phyloP scores from a whole-genome alignment of 1,140 invertebrate species.

The Nymphalis io region DNA sequence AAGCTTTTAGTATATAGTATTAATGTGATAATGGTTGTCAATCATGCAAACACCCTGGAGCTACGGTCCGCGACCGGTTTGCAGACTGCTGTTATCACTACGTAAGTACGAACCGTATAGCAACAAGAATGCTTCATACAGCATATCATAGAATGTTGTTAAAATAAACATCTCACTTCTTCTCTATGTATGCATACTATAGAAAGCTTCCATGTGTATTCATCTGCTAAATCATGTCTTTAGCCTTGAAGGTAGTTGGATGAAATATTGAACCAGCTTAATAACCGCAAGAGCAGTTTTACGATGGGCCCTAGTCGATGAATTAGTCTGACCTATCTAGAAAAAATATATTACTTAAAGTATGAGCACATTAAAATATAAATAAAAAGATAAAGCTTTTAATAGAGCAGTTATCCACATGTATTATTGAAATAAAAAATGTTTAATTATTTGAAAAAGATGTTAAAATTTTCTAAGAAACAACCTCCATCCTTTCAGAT shows the following conservation, averaged over 20 bases:
- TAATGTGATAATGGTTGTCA: constrained; percentile 80
- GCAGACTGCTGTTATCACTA: constrained; percentile 67
- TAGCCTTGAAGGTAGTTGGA: constrained; percentile 21
- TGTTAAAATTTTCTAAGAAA: not conserved
- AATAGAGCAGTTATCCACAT: no score
- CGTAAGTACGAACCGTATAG: constrained; percentile 76
- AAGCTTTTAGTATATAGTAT: constrained; percentile 73
- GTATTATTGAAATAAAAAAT: no score
- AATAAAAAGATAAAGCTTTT: no score
- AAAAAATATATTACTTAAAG: no score
- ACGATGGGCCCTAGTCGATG: not conserved
- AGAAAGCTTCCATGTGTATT: constrained; percentile 63
- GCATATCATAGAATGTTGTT: constrained; percentile 73
- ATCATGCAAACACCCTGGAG: constrained; percentile 76
- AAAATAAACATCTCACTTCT: constrained; percentile 61
- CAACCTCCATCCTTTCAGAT: not conserved
- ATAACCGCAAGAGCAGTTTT: constrained; percentile 13
- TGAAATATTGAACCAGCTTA: constrained; percentile 17
- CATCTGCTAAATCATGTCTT: constrained; percentile 33
- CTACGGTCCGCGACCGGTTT: constrained; percentile 59
- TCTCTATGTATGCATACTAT: constrained; percentile 71
- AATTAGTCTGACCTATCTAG: not conserved
- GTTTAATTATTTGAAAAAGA: not conserved
- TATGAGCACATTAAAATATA: no score
- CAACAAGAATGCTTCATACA: constrained; percentile 67